Evolutionary conservation across 1,140 invertebrate species (phyloP), one percentile per base, ranked within the genome.

Genomic region (Epicauta chinensis): DNA sequence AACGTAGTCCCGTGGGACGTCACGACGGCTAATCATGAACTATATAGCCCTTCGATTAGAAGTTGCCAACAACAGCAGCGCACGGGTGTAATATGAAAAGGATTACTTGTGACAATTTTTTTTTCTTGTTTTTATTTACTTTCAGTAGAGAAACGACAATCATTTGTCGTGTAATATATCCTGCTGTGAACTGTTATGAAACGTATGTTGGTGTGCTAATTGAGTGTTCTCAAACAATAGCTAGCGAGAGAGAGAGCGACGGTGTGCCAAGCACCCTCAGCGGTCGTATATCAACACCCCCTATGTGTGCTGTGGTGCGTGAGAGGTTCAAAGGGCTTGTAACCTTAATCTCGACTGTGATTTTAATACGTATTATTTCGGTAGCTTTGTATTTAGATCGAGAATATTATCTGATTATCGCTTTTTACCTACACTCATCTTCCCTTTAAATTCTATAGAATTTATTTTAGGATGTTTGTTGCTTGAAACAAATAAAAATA

Each of bases 321-420:
- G 58, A 64, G 50, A 61, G 56, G 62, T 67, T 67, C 65, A 67
- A 67, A 67, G 65, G 54, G 58, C 46, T 55, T 62, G 57, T 53
- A 52, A 41, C 37, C 56, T 47, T 63, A 63, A 66, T 65, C 59
- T 56, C 23, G 58, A 55, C 63, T 63, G 60, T 64, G 65, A 67
- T 67, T 67, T 64, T 67, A 65, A 65, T 66, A 59, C 64, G 61
- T 45, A 67, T 67, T 66, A 67, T 67, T 67, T 64, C 62, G 56
- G 63, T 57, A 53, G 59, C 64, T 64, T 60, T 65, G 58, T 60
- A 54, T 48, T 59, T 59, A 62, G 10, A 34, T n/a, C 60, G 53
- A 53, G 55, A 59, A 63, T 65, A 65, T n/a, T 65, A 65, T 65
- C 61, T 65, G 63, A 65, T 65, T 65, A 65, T 45, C 42, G 42